Base-by-base conservation (phyloP, 2,888 invertebrate genomes). In the Cryptocephalus moraei region DNA sequence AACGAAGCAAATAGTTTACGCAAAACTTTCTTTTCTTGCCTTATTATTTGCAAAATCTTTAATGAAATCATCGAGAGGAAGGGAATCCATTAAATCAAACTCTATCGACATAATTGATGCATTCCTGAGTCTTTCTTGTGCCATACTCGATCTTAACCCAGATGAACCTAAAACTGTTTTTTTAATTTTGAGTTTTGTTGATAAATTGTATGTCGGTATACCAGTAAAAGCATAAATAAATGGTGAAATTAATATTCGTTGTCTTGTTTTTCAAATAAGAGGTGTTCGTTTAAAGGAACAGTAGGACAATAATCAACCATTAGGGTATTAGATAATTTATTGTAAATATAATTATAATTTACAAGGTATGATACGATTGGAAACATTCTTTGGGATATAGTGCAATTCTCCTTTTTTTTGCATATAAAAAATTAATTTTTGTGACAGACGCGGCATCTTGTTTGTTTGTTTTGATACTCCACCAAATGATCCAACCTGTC, bases 221-320 rank as follows among this genome's bases (percentile, higher is more conserved):
- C n/a, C n/a, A n/a, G n/a, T n/a, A n/a, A n/a, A n/a, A n/a, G n/a
- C n/a, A n/a, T n/a, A n/a, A n/a, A n/a, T n/a, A n/a, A n/a, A n/a
- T n/a, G n/a, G 39, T 39, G 6, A 39, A 39, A 11, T 9, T 10
- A 11, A 8, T 1, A 22, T 39, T 10, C 9, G 31, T 39, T 39
- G 8, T 39, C 39, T 22, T 39, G 12, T 39, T 39, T 39, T 39
- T 39, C 10, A 38, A 43, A 9, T 43, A 39, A 38, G 38, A 43
- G 8, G 44, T n/a, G 44, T 43, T 43, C 44, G 33, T 43, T 43
- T 36, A 43, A 43, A 43, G 38, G 44, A 12, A 38, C 44, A n/a
- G 44, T 43, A 43, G 44, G 33, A 43, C 33, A 9, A 43, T 43
- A 13, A 38, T 11, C 44, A 11, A 12, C 38, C 38, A 10, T 13